A percentile compares a stretch with the other conserved stretches of the same genome.
Conservation (phyloP, 2,797 vertebrate species). For the Pseudopleuronectes americanus region DNA sequence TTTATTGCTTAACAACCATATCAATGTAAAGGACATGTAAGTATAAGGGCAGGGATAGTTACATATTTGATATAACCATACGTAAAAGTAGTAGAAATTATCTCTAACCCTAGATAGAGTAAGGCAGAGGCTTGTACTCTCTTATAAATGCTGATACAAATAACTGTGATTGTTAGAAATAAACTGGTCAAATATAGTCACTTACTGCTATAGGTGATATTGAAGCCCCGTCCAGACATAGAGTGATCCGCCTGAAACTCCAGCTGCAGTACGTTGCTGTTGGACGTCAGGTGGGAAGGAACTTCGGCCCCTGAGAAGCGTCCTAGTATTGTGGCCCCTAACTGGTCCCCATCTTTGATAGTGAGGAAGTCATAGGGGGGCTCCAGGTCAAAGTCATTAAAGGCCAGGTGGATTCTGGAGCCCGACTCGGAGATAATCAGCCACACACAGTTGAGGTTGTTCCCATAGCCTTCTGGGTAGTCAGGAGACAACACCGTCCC, state of each 20-base stretch:
- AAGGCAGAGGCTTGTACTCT: neutral
- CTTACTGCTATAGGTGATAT: conserved; percentile 99
- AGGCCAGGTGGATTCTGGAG: conserved; percentile 95
- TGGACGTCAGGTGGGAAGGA: conserved; percentile 96
- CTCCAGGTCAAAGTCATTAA: conserved; percentile 99
- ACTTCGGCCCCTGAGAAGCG: conserved; percentile 97
- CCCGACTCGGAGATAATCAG: conserved; percentile 95
- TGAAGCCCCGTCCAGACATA: conserved; percentile 98
- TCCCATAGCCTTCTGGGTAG: conserved; percentile 99
- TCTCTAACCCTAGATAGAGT: neutral
- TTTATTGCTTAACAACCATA: too few species aligned
- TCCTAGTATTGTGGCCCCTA: conserved; percentile 90
- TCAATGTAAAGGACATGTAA: too few species aligned
- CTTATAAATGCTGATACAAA: neutral
- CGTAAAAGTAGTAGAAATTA: neutral
- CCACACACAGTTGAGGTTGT: conserved; percentile 99
- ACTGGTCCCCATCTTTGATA: conserved; percentile 94
- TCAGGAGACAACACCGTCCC: conserved; percentile 98
- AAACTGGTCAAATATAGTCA: conserved; percentile 25
- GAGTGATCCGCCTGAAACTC: conserved; percentile 99
- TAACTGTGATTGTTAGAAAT: neutral
- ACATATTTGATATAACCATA: too few species aligned
- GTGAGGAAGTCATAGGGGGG: conserved; percentile 98
- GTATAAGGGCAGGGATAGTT: too few species aligned
- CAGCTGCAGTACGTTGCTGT: conserved; percentile 91